A percentile compares a stretch with the other conserved stretches of the same genome.
These are phyloP conservation scores for Pantelozetes paolii DNA, from an alignment of 2,888 invertebrate genomes.

Conservation along the genomic window DNA sequence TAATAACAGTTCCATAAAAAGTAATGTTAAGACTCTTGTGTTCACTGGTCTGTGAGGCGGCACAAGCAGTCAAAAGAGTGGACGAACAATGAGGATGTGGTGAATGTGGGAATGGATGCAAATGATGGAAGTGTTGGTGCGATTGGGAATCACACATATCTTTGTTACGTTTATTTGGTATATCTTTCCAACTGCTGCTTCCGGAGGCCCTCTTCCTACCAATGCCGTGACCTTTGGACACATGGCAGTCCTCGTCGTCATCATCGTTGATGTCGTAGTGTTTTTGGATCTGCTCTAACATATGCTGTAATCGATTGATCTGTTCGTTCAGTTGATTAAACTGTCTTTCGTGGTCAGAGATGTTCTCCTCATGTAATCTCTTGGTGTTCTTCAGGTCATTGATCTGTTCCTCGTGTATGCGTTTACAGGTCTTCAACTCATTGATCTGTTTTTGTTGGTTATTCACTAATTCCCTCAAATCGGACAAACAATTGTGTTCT, in stretches of 20 bases:
- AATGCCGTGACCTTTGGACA: slow-evolving; percentile 29
- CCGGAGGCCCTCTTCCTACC: background rate
- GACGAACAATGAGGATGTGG: slow-evolving; percentile 33
- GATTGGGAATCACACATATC: slow-evolving; percentile 33
- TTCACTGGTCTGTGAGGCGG: slow-evolving; percentile 27
- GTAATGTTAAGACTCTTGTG: slow-evolving; percentile 28
- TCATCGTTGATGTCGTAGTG: background rate
- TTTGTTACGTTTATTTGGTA: slow-evolving; percentile 24
- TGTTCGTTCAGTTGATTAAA: slow-evolving; percentile 22
- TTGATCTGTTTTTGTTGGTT: slow-evolving; percentile 79
- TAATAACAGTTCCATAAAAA: slow-evolving; percentile 35
- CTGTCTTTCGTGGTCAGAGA: slow-evolving; percentile 28
- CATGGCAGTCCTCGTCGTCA: slow-evolving; percentile 9
- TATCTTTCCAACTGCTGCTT: slow-evolving; percentile 35
- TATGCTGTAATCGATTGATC: slow-evolving; percentile 16
- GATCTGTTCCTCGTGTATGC: slow-evolving; percentile 36
- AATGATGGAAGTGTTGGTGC: slow-evolving; percentile 35
- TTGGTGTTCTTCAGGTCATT: slow-evolving; percentile 36
- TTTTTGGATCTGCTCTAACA: slow-evolving; percentile 31
- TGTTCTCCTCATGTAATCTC: slow-evolving; percentile 26
- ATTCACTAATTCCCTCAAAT: slow-evolving; percentile 74
- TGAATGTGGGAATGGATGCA: slow-evolving; percentile 26
- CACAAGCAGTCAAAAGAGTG: slow-evolving; percentile 7
- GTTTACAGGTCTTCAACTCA: slow-evolving; percentile 55
- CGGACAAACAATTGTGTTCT: slow-evolving; percentile 88